Base-by-base conservation (phyloP, 2,113 vertebrate genomes). In the Pogonocichla stellata region DNA sequence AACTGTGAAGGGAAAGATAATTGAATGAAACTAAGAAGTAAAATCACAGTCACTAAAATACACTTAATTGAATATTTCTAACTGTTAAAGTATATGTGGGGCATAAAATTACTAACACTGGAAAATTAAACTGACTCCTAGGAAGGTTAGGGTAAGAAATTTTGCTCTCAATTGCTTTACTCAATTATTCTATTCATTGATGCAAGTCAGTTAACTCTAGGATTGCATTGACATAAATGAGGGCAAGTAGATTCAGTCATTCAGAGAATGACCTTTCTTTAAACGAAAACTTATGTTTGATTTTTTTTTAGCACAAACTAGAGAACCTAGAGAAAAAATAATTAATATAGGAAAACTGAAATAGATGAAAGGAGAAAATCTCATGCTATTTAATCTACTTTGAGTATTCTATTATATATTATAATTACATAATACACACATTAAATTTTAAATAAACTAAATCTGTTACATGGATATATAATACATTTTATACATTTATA, bases 101-200 rank as follows among this genome's bases (percentile, higher is more conserved):
- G 64, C 75, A 88, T 83, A 90, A 83, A 90, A 93, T n/a, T 65
- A 24, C 54, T 90, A 73, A 86, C 56, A 80, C 14, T 80, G 47
- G 71, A 90, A 96, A 92, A 94, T 93, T 61, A 90, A 95, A 86
- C 62, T 67, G 56, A 73, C 74, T 90, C 73, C 75, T 40, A 83
- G 25, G 60, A 80, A 90, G 60, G 50, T 83, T 86, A 88, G 28
- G 18, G 48, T 70, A 69, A 54, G 58, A 90, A 91, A 80, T 77
- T 90, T 94, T 79, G 45, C 54, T 77, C 71, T 85, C 60, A 86
- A 20, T 77, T 94, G 12, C 56, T 50, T 75, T 36, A 93, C 62
- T 78, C 71, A 80, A 82, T 93, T 88, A 80, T 45, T 88, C 43
- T 85, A 88, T 95, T 88, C 85, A 88, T 29, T 92, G 95, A 83